These are phyloP conservation scores for Catharus minimus DNA, from an alignment of 2,113 vertebrate species.

Conservation along the genomic window DNA sequence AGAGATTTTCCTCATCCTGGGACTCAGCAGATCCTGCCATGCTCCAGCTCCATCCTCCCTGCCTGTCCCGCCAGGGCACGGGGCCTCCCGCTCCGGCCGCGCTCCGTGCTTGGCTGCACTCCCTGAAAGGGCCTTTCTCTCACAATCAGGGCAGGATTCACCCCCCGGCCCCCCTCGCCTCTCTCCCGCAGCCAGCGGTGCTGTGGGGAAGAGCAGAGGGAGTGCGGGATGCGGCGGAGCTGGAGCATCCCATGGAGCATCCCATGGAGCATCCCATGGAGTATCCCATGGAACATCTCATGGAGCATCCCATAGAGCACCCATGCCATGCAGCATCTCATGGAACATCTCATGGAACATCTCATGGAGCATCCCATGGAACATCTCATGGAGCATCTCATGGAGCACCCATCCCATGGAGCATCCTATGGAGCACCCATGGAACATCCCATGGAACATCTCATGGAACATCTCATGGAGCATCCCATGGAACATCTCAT, in stretches of 20 bases:
- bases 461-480: too few species aligned
- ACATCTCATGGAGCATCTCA: neutral
- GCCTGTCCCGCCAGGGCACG: fast-evolving
- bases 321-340: neutral
- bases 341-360: neutral
- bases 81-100: neutral
- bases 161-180: fast-evolving
- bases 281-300: too few species aligned
- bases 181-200: neutral
- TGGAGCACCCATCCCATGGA: neutral
- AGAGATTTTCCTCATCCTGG: fast-evolving
- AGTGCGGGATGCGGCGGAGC: fast-evolving
- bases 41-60: neutral
- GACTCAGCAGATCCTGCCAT: neutral
- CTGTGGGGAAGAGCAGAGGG: fast-evolving
- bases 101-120: neutral
- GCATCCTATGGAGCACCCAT: too few species aligned
- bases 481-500: neutral
- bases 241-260: fast-evolving
- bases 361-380: neutral
- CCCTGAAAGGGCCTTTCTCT: constrained; percentile 28
- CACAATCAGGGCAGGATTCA: neutral
- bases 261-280: neutral
- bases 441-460: neutral
- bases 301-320: neutral